Evolutionary conservation across 2,888 invertebrate genomes (phyloP).

Genomic region (Aelia acuminata): DNA sequence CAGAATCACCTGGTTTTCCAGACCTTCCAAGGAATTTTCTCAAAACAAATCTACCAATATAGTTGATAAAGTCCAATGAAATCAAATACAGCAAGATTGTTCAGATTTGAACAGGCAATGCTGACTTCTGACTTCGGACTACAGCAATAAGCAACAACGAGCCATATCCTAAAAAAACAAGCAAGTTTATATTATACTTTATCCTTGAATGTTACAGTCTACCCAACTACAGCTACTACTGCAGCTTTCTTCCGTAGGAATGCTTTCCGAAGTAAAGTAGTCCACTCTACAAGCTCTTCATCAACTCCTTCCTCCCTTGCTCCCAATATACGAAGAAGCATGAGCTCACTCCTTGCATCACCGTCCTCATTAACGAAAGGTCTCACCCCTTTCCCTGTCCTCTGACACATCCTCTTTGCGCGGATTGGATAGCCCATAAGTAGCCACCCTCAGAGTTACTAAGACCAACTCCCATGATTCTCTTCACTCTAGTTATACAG

Average conservation of each 20-base stretch:
- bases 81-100: conserved; percentile 70
- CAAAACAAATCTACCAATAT: conserved; percentile 68
- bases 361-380: not conserved
- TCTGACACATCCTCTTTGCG: not conserved
- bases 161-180: too few species aligned
- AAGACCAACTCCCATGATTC: not conserved
- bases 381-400: not conserved
- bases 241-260: not conserved
- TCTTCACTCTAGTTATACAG: not conserved
- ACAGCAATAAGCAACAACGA: too few species aligned
- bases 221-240: not conserved
- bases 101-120: conserved; percentile 68
- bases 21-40: conserved; percentile 24
- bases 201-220: too few species aligned
- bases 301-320: not conserved
- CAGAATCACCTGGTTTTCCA: conserved; percentile 24
- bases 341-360: not conserved
- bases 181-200: too few species aligned
- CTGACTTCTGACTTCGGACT: conserved; percentile 66
- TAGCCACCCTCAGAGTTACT: not conserved
- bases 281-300: not conserved
- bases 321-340: not conserved
- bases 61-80: conserved; percentile 71
- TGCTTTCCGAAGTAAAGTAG: not conserved
- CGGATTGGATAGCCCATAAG: not conserved